These are phyloP conservation scores for Acrobasis repandana DNA, from an alignment of 2,888 invertebrate species.

Conservation along the genomic window DNA sequence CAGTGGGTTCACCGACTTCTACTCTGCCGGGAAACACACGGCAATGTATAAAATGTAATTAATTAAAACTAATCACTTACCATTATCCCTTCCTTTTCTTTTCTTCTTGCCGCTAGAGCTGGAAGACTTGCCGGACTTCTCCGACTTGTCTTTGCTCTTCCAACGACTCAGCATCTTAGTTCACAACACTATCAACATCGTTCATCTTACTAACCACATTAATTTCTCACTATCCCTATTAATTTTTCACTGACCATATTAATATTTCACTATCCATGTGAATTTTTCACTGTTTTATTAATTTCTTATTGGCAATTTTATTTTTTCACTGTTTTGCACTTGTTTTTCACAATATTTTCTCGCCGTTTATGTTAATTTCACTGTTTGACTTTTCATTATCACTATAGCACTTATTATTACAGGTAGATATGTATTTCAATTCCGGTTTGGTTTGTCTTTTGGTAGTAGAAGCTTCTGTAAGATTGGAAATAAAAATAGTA, in stretches of 20 bases:
- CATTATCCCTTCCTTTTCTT: constrained; percentile 92
- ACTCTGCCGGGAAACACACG: too few species aligned
- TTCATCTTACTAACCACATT: not conserved
- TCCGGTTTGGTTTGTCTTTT: constrained; percentile 27
- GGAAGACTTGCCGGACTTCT: constrained; percentile 84
- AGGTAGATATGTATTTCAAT: constrained; percentile 34
- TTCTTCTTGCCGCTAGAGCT: constrained; percentile 89
- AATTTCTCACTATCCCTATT: not conserved
- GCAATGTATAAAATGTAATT: too few species aligned
- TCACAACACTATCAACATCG: constrained; percentile 24
- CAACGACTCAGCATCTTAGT: constrained; percentile 89
- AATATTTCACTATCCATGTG: not conserved
- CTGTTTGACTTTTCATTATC: constrained; percentile 19
- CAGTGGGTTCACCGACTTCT: too few species aligned
- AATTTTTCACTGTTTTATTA: not conserved
- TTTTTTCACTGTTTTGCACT: too few species aligned
- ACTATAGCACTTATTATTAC: constrained; percentile 26
- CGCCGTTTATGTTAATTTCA: constrained; percentile 20
- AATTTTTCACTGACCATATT: not conserved
- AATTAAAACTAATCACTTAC: constrained; percentile 64
- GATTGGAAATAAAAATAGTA: too few species aligned
- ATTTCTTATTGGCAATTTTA: not conserved
- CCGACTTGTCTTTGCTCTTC: constrained; percentile 92
- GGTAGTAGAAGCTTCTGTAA: constrained; percentile 20
- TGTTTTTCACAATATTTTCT: not conserved